These are phyloP conservation scores for Nomada lathburiana DNA, from an alignment of 2,888 invertebrate genomes.

Conservation along the genomic window DNA sequence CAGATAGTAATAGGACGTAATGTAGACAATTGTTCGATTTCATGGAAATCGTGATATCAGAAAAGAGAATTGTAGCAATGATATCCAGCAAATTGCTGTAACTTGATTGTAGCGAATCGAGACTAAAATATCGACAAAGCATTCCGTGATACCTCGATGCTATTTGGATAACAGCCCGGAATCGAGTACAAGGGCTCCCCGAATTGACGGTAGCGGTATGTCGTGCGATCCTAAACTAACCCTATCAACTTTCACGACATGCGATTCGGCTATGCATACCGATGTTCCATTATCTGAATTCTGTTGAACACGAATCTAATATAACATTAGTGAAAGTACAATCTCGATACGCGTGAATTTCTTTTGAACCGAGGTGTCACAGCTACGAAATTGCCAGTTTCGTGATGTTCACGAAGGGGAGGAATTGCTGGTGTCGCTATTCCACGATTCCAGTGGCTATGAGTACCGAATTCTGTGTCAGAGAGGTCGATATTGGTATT, in stretches of 20 bases:
- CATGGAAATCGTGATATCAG: neutral
- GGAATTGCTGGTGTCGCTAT: conserved; percentile 3
- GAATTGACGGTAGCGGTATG: neutral
- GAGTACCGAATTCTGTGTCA: conserved; percentile 25
- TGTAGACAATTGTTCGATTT: neutral
- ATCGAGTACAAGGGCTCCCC: conserved; percentile 7
- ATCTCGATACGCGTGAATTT: neutral
- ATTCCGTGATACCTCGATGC: conserved; percentile 11
- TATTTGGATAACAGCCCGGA: neutral
- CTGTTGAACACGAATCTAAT: neutral
- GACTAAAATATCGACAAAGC: neutral
- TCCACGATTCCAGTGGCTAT: conserved; percentile 33
- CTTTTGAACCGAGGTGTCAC: neutral
- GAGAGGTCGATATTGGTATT: conserved; percentile 25
- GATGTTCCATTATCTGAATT: neutral
- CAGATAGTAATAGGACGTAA: too few species aligned
- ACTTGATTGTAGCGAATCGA: too few species aligned
- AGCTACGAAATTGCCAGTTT: neutral
- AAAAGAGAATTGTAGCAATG: too few species aligned
- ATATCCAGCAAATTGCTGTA: neutral
- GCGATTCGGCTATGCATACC: neutral
- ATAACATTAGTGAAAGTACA: neutral
- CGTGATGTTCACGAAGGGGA: neutral
- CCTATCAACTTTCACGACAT: neutral
- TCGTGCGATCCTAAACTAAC: neutral